Evolutionary conservation across 1,140 invertebrate genomes (phyloP), one percentile per base, ranked within the genome.

Genomic region (Danaus plexippus): DNA sequence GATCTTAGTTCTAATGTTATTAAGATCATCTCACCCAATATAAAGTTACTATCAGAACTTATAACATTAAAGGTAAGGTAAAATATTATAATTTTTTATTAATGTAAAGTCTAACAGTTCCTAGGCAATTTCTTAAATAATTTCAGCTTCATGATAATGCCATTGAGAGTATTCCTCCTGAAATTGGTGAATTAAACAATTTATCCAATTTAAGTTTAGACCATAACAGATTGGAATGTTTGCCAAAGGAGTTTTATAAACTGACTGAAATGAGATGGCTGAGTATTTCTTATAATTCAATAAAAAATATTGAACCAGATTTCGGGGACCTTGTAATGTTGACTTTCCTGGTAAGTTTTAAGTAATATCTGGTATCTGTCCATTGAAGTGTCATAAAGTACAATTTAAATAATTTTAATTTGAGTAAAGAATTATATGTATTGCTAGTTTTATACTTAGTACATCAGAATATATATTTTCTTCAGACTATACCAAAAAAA

Each of bases 1-100:
- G 94, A 96, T 74, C 86, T 97, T 41, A 94, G 94, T 61, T 95
- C 91, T 4, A 97, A 97, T 74, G 88, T 88, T 43, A 81, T 97
- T 48, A 89, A 88, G 47, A 73, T 73, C 45, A 82, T 97, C 52
- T 91, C 93, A 56, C 79, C 90, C 18, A 89, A 93, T 71, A 90
- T 97, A 61, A 89, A 89, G 61, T 89, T 92, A 60, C 88, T 97
- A 44, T 80, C 89, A 51, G 91, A 93, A 65, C 87, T 97, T 11
- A 89, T 89, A 43, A 91, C 83, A 43, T 66, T 88, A 46, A 85
- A 87, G 83, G 87, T 87, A 61, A 75, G 64, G 46, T 22, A 42
- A 32, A 32, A 32, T 32, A 32, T 32, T 15, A 15, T 15, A 32
- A 6, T 32, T 32, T 32, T 32, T 32, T 6, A 32, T 47, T 13